These are phyloP conservation scores for Eledona agricola DNA, from an alignment of 2,888 invertebrate species.

Conservation along the genomic window DNA sequence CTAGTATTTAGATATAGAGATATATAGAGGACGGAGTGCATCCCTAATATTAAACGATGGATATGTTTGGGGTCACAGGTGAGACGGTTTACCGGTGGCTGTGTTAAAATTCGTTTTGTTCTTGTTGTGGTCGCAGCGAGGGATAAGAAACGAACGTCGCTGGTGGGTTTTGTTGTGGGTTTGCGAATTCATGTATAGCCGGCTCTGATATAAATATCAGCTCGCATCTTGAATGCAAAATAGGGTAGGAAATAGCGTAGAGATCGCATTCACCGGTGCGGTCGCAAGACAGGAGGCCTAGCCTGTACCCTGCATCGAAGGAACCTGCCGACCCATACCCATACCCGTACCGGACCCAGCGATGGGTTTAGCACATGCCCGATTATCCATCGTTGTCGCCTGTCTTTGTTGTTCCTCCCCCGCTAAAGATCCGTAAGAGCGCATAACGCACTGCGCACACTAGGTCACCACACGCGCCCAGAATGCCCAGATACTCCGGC, in stretches of 20 bases:
- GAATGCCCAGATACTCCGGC: slow-evolving; percentile 44
- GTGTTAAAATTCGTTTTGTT: slow-evolving; percentile 18
- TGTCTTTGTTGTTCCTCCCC: slow-evolving; percentile 55
- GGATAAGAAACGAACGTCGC: slow-evolving; percentile 19
- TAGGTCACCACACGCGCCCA: slow-evolving; percentile 54
- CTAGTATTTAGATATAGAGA: no score
- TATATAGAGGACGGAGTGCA: no score
- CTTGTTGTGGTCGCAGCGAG: slow-evolving; percentile 26
- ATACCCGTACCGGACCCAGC: slow-evolving; percentile 46
- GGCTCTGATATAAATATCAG: slow-evolving; percentile 48
- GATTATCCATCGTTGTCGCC: slow-evolving; percentile 42
- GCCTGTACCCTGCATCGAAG: slow-evolving; percentile 43
- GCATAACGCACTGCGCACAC: slow-evolving; percentile 56
- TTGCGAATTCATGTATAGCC: slow-evolving; percentile 24
- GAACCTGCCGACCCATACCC: slow-evolving; percentile 41
- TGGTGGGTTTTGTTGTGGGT: slow-evolving; percentile 23
- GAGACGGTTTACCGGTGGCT: background rate
- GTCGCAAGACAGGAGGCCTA: slow-evolving; percentile 50
- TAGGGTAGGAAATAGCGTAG: slow-evolving; percentile 51
- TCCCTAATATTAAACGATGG: no score
- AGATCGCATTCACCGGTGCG: slow-evolving; percentile 40
- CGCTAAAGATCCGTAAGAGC: slow-evolving; percentile 53
- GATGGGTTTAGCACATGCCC: slow-evolving; percentile 49
- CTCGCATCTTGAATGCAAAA: slow-evolving; percentile 51
- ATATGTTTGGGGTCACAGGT: background rate